phyloP scores from a whole-genome alignment of 1,140 invertebrate species.

The Brachionus manjavacas region DNA sequence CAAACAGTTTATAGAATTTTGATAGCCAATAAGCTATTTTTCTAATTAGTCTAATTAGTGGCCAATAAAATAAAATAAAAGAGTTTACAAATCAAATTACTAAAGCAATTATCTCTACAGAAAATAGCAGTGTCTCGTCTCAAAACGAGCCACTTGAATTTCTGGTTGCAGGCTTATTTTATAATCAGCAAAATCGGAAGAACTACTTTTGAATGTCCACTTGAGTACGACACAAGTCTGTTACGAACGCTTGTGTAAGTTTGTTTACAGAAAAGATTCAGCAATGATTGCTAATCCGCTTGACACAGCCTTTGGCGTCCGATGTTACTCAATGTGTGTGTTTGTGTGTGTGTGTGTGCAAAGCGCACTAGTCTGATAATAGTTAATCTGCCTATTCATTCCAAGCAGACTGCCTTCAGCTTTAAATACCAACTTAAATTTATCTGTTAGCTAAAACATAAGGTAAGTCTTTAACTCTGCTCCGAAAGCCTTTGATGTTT shows the following conservation, averaged over 20 bases:
- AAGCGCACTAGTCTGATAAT: constrained; percentile 1
- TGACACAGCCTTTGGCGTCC: not conserved
- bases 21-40: not conserved
- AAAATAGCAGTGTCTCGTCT: not conserved
- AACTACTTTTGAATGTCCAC: not conserved
- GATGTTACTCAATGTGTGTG: not conserved
- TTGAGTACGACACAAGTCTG: constrained; percentile 16
- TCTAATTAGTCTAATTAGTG: not conserved
- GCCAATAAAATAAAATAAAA: not conserved
- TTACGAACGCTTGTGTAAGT: not conserved
- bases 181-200: not conserved
- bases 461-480: constrained; percentile 5
- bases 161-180: constrained; percentile 11
- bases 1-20: not conserved
- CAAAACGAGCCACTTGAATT: not conserved
- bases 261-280: constrained; percentile 4
- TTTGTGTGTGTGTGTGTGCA: not conserved
- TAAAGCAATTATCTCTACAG: constrained; percentile 15
- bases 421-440: not conserved
- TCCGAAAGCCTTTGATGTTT: not conserved
- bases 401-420: not conserved
- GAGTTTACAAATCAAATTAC: not conserved
- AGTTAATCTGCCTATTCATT: not conserved
- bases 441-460: constrained; percentile 8
- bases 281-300: not conserved